Evolutionary conservation across 1,140 invertebrate genomes (phyloP).

Genomic region (Chironomus striatipennis): DNA sequence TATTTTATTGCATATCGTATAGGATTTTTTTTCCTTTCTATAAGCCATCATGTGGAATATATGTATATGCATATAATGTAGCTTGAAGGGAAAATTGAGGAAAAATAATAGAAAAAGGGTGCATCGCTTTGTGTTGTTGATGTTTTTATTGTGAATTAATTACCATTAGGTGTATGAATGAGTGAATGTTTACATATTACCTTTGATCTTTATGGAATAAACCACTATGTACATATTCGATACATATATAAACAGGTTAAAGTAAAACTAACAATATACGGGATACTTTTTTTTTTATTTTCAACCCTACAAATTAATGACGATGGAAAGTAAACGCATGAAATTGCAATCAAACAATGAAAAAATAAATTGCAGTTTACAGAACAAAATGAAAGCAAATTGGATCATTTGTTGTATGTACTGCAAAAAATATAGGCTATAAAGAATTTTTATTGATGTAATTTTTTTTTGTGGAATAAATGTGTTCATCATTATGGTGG

Average conservation of each 20-base stretch:
- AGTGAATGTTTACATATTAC: neutral
- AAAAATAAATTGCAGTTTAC: neutral
- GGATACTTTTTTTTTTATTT: neutral
- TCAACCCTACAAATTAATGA: neutral
- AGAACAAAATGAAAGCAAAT: slow-evolving; percentile 14
- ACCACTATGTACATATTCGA: no score
- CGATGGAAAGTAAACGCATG: slow-evolving; percentile 12
- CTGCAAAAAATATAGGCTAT: neutral
- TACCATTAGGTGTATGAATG: neutral
- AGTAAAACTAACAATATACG: neutral
- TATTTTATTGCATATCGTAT: slow-evolving; percentile 8
- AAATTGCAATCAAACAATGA: slow-evolving; percentile 7
- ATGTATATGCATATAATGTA: neutral
- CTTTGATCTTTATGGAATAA: neutral
- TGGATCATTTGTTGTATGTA: neutral
- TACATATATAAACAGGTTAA: neutral
- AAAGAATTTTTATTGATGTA: neutral
- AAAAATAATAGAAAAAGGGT: neutral
- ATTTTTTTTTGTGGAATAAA: no score
- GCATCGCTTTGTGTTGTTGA: slow-evolving; percentile 3
- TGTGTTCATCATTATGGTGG: no score
- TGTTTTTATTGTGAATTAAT: slow-evolving; percentile 21
- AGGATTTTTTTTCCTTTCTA: neutral
- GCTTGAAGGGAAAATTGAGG: neutral
- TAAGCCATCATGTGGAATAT: neutral